Evolutionary conservation across 2,113 vertebrate species (phyloP).

Genomic region (Cairina moschata): DNA sequence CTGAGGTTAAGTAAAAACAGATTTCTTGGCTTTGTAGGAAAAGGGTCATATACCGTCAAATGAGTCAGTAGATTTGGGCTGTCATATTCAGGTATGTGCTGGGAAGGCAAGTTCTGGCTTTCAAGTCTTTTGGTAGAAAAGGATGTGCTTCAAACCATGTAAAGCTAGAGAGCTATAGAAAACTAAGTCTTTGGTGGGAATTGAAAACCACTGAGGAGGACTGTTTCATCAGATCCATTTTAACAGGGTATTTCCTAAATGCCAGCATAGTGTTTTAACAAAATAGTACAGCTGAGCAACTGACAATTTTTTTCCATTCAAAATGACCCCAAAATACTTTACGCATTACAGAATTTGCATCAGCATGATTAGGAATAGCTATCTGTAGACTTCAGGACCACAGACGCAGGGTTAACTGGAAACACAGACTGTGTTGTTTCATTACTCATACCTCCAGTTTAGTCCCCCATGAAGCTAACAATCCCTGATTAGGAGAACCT

Average conservation of each 20-base stretch:
- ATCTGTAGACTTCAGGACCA: not conserved
- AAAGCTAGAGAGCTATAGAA: not conserved
- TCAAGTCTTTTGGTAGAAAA: not conserved
- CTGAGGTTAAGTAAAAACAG: not conserved
- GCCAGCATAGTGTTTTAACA: not conserved
- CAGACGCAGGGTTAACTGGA: not conserved
- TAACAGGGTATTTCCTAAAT: not conserved
- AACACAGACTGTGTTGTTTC: accelerated
- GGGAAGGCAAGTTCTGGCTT: not conserved
- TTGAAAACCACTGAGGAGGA: not conserved
- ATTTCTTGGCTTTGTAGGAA: not conserved
- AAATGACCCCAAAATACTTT: not conserved
- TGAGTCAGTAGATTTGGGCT: not conserved
- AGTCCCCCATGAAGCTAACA: not conserved
- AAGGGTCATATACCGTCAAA: not conserved
- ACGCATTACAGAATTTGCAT: not conserved
- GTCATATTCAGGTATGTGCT: accelerated
- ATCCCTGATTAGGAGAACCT: not conserved
- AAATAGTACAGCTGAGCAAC: not conserved
- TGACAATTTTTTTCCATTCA: not conserved
- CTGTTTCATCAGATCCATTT: not conserved
- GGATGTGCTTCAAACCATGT: not conserved
- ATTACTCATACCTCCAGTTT: not conserved
- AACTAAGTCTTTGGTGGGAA: not conserved
- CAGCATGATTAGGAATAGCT: not conserved